A percentile compares a stretch with the other conserved stretches of the same genome.
These are phyloP conservation scores for Sebastes oblongus DNA, from an alignment of 2,797 vertebrate genomes.

Conservation along the genomic window DNA sequence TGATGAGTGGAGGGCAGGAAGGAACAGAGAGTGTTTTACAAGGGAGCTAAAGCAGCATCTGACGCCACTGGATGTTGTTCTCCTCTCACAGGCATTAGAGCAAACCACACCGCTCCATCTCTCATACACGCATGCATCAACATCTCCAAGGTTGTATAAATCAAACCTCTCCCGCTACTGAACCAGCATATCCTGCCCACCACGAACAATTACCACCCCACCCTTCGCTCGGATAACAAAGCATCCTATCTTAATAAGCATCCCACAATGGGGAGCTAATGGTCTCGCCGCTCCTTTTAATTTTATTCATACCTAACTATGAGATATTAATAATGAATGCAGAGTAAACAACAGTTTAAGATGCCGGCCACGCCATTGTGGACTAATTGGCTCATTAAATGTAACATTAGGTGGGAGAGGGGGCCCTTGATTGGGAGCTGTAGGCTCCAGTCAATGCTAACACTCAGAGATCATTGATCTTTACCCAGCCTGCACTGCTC, in stretches of 20 bases:
- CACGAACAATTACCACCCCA: slow-evolving; percentile 79
- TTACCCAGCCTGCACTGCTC: slow-evolving; percentile 78
- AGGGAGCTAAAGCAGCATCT: slow-evolving; percentile 58
- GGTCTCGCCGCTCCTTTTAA: slow-evolving; percentile 86
- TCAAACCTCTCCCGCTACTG: slow-evolving; percentile 76
- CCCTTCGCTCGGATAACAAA: slow-evolving; percentile 81
- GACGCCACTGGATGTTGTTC: slow-evolving; percentile 65
- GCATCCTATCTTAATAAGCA: slow-evolving; percentile 86
- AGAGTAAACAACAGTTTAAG: slow-evolving; percentile 88
- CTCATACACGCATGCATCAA: slow-evolving; percentile 62
- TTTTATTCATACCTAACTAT: slow-evolving; percentile 89
- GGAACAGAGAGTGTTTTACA: slow-evolving; percentile 54
- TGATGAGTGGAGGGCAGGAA: slow-evolving; percentile 40
- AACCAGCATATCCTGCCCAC: slow-evolving; percentile 78
- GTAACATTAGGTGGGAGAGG: slow-evolving; percentile 85
- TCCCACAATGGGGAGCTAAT: slow-evolving; percentile 85
- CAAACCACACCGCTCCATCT: slow-evolving; percentile 68
- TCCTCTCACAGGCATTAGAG: slow-evolving; percentile 73
- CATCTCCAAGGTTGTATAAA: slow-evolving; percentile 80
- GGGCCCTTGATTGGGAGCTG: slow-evolving; percentile 81
- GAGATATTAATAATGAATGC: slow-evolving; percentile 89
- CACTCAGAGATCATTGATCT: slow-evolving; percentile 85
- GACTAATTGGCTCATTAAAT: slow-evolving; percentile 89
- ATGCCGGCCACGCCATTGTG: slow-evolving; percentile 84
- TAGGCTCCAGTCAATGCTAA: slow-evolving; percentile 82